Evolutionary conservation across 2,888 invertebrate genomes (phyloP), one percentile per base, ranked within the genome.

Genomic region (Pantelozetes paolii): DNA sequence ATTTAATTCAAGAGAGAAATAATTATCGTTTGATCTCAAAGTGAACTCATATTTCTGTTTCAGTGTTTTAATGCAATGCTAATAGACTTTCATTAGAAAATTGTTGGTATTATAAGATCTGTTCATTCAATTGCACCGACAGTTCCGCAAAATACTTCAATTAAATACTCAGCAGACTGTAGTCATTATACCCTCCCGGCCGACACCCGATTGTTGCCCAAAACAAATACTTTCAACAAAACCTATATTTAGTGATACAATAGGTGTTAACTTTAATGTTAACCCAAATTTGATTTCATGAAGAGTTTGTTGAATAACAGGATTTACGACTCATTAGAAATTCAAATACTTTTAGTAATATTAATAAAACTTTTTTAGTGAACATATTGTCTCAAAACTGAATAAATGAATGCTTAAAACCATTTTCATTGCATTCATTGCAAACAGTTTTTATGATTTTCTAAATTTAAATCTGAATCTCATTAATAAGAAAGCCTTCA

Each of bases 241-340:
- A 45, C 45, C n/a, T 45, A 45, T 18, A 45, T 45, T 18, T 45
- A 45, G 45, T 13, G 15, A 18, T 45, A 18, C 45, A 13, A 45
- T 45, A 45, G 45, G 45, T 45, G 45, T 45, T 45, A 45, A 45
- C 45, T 45, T 3, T 45, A n/a, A 45, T 13, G 45, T 18, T 45
- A 45, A 45, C 45, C 45, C 45, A 45, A 45, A 45, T 45, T 45
- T 45, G 45, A n/a, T 45, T 45, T 45, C n/a, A 45, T 45, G 45
- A 45, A 45, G 15, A 45, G 15, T 45, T 45, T 45, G n/a, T 45
- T 45, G 45, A 45, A 45, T 45, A 45, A 45, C 45, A 45, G 45
- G 45, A 45, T 18, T 45, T 45, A 13, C 45, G n/a, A n/a, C n/a
- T 45, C 45, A 45, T 45, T 45, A 18, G 45, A 45, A 45, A 45